Conservation (phyloP, 2,113 vertebrate genomes). For the Nestor notabilis region DNA sequence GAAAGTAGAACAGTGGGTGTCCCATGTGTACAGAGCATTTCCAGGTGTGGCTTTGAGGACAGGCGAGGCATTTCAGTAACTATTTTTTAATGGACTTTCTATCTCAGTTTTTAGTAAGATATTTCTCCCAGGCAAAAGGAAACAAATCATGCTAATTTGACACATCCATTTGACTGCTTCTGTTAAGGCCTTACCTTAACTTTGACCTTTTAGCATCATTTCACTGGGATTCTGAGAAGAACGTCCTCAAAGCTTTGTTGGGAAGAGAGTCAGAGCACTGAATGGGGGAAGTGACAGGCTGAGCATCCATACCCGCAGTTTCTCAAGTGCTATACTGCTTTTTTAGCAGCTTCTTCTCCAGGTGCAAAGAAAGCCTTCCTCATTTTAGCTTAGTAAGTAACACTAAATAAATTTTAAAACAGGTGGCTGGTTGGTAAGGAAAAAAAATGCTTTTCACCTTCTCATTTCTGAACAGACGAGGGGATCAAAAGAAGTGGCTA, state of each 20-base stretch:
- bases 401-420: not conserved
- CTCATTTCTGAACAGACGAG: not conserved
- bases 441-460: not conserved
- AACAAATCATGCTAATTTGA: not conserved
- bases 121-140: not conserved
- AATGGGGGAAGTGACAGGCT: not conserved
- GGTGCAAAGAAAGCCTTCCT: not conserved
- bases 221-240: not conserved
- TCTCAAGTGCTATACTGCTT: not conserved
- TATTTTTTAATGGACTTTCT: not conserved
- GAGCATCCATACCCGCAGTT: not conserved
- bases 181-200: not conserved
- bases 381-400: not conserved
- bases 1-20: rapidly evolving
- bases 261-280: not conserved
- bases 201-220: not conserved
- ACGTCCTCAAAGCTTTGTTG: not conserved
- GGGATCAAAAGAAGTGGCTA: not conserved
- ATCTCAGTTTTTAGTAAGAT: not conserved
- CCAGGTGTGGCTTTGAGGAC: rapidly evolving
- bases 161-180: not conserved
- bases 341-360: not conserved
- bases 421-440: not conserved
- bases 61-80: not conserved
- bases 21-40: not conserved